Percentiles rank a stretch among this genome's conserved stretches.
These are phyloP conservation scores for Melanostigma gelatinosum DNA, from an alignment of 2,113 vertebrate species.

Conservation along the genomic window DNA sequence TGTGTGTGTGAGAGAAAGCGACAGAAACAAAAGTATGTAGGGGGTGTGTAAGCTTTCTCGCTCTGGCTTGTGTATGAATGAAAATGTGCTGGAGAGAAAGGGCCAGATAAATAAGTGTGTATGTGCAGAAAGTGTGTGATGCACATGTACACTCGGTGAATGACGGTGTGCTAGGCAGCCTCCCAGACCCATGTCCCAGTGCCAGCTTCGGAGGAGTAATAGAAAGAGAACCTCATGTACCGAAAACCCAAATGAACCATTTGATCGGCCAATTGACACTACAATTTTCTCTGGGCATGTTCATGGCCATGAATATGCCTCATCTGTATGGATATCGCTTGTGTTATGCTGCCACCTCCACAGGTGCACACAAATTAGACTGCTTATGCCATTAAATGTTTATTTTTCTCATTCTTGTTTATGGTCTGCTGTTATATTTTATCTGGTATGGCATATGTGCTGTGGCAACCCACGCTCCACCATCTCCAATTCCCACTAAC, in stretches of 20 bases:
- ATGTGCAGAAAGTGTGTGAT: slow-evolving; percentile 4
- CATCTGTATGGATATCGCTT: background rate
- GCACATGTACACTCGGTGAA: slow-evolving; percentile 33
- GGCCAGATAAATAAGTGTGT: slow-evolving; percentile 21
- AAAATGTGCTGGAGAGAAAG: background rate
- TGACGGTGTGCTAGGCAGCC: slow-evolving; percentile 42
- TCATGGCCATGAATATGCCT: background rate
- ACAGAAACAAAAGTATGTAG: slow-evolving; percentile 18
- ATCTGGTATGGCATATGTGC: slow-evolving; percentile 34
- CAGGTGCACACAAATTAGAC: background rate
- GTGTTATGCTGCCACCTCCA: background rate
- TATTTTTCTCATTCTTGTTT: background rate
- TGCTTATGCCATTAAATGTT: slow-evolving; percentile 3
- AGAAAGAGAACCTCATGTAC: slow-evolving; percentile 8
- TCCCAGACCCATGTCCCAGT: slow-evolving; percentile 23
- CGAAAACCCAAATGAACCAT: slow-evolving; percentile 24
- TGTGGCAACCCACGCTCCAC: slow-evolving; percentile 31
- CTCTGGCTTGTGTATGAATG: slow-evolving; percentile 13
- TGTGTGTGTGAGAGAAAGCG: slow-evolving; percentile 17
- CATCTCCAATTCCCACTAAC: slow-evolving; percentile 24
- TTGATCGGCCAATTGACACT: slow-evolving; percentile 28
- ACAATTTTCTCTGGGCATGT: slow-evolving; percentile 24
- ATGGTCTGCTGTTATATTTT: background rate
- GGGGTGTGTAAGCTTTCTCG: slow-evolving; percentile 6
- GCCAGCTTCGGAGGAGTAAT: slow-evolving; percentile 26